Evolutionary conservation across 2,797 vertebrate species (phyloP).

Genomic region (Rousettus madagascariensis): DNA sequence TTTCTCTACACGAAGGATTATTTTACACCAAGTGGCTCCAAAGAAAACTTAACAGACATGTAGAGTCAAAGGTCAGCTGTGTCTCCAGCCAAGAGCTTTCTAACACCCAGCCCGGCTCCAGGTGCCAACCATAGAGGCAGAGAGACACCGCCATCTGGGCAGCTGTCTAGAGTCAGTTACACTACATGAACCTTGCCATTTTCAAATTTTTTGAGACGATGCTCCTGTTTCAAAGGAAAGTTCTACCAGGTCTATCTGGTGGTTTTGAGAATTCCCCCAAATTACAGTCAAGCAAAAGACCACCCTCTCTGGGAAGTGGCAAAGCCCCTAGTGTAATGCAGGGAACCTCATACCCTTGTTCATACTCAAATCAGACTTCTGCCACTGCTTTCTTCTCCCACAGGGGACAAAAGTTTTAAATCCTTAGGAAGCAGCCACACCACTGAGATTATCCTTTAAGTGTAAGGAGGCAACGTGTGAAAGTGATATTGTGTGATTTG

Average conservation of each 20-base stretch:
- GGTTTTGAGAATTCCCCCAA: not conserved
- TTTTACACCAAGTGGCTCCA: not conserved
- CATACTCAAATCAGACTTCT: slow-evolving; percentile 14
- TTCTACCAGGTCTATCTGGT: not conserved
- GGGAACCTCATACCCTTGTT: not conserved
- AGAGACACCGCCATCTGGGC: not conserved
- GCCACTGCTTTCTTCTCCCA: not conserved
- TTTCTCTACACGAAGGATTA: not conserved
- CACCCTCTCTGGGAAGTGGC: not conserved
- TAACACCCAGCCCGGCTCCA: not conserved
- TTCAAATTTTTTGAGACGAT: slow-evolving; percentile 7
- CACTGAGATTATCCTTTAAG: slow-evolving; percentile 54
- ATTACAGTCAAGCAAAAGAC: not conserved
- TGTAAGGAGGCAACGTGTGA: slow-evolving; percentile 57
- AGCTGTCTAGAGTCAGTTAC: not conserved
- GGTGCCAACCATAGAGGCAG: not conserved
- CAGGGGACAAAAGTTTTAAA: slow-evolving; percentile 13
- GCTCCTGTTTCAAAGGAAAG: not conserved
- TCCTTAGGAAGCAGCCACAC: slow-evolving; percentile 45
- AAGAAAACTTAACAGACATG: not conserved
- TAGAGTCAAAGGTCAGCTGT: not conserved
- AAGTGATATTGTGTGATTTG: slow-evolving; percentile 45
- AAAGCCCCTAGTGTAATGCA: not conserved
- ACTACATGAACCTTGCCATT: not conserved
- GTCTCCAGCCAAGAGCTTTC: not conserved